These are phyloP conservation scores for Ephydatia muelleri DNA, from an alignment of 37 sponge, comb jelly and placozoan genomes.

Conservation along the genomic window DNA sequence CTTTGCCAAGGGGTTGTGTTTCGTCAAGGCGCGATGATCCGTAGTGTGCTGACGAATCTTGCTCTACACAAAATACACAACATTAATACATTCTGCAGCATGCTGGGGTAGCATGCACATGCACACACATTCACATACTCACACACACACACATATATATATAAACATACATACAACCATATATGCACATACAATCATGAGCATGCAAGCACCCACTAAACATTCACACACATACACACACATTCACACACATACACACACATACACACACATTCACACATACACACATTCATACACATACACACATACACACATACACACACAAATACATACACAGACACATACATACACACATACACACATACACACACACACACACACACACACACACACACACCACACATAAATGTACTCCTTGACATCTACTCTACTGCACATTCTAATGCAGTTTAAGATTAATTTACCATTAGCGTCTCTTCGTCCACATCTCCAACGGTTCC, in stretches of 20 bases:
- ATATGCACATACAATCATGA: background rate
- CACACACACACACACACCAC: too few relatives aligned
- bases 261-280: too few relatives aligned
- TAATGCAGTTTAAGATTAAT: too few relatives aligned
- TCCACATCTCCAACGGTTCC: background rate
- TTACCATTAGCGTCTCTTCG: background rate
- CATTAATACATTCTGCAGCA: background rate
- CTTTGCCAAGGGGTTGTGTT: slow-evolving; percentile 53
- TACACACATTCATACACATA: too few relatives aligned
- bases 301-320: background rate
- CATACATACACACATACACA: background rate
- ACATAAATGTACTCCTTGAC: too few relatives aligned
- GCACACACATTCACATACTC: background rate
- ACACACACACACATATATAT: background rate
- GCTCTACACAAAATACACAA: slow-evolving; percentile 13
- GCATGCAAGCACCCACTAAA: too few relatives aligned
- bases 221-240: background rate
- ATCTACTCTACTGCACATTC: too few relatives aligned
- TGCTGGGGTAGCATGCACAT: background rate
- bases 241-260: background rate
- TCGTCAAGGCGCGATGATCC: slow-evolving; percentile 34
- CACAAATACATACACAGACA: background rate
- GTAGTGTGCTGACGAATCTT: slow-evolving; percentile 13
- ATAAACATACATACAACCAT: background rate
- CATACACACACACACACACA: background rate